phyloP scores from a whole-genome alignment of 2,113 vertebrate genomes.

The Ceyx cyanopectus region DNA sequence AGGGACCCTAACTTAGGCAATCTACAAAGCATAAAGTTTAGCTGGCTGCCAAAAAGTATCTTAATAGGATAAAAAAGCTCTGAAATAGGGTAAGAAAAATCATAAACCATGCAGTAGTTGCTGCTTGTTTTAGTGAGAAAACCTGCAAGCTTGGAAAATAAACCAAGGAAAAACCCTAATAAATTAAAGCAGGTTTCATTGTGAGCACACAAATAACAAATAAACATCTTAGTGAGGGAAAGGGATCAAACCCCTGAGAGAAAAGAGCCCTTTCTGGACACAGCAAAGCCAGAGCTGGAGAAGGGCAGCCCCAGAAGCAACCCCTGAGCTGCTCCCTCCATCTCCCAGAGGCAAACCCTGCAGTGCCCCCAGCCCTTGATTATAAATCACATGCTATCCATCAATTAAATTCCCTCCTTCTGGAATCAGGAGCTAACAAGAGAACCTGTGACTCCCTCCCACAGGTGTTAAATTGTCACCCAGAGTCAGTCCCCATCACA shows the following conservation, averaged over 20 bases:
- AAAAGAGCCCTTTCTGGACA: background rate
- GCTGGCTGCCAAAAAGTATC: constrained; percentile 26
- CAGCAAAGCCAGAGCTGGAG: background rate
- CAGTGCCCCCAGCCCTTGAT: background rate
- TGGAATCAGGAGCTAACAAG: background rate
- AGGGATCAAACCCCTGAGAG: background rate
- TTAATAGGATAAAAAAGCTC: background rate
- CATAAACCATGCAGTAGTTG: background rate
- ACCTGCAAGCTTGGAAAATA: background rate
- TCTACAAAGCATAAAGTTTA: constrained; percentile 55
- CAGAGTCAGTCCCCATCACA: too few species aligned
- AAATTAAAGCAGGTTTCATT: background rate
- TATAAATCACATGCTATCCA: background rate
- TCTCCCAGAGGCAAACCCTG: background rate
- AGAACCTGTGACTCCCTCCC: background rate
- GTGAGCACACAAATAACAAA: background rate
- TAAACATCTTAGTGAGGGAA: fast-evolving
- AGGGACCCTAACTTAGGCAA: constrained; percentile 55
- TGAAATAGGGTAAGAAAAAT: background rate
- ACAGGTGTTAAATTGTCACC: background rate
- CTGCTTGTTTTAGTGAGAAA: background rate
- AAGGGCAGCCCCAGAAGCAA: fast-evolving
- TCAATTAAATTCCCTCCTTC: background rate
- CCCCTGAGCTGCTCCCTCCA: fast-evolving
- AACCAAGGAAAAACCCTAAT: too few species aligned